These are phyloP conservation scores for Mormyrops attenuatus DNA, from an alignment of 2,797 vertebrate genomes.

Conservation along the genomic window DNA sequence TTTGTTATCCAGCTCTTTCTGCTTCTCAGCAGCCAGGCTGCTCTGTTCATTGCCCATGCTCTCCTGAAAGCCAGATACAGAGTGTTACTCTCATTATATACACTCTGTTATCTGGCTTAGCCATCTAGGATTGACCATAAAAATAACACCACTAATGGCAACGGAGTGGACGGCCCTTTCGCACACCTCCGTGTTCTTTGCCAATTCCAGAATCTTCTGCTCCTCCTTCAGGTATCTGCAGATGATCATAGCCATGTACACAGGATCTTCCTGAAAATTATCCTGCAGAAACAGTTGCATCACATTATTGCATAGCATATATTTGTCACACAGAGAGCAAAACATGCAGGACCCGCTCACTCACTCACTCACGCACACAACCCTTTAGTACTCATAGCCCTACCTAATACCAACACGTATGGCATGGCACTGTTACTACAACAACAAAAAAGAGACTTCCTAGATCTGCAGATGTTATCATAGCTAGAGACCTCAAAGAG, in stretches of 20 bases:
- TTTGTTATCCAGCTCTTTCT: slow-evolving; percentile 66
- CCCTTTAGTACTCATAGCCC: neutral
- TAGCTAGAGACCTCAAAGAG: neutral
- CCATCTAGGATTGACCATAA: neutral
- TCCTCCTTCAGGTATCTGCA: slow-evolving; percentile 69
- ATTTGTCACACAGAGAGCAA: neutral
- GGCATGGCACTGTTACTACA: neutral
- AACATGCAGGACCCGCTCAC: neutral
- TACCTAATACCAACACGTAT: neutral
- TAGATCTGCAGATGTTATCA: neutral
- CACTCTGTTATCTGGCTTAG: neutral
- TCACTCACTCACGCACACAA: neutral
- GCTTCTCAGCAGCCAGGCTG: slow-evolving; percentile 59
- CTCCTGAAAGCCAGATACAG: slow-evolving; percentile 41
- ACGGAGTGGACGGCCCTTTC: neutral
- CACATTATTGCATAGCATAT: neutral
- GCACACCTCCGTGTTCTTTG: slow-evolving; percentile 47
- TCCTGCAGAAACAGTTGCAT: slow-evolving; percentile 50
- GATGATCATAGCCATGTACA: slow-evolving; percentile 79
- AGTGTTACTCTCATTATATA: neutral
- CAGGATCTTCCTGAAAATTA: slow-evolving; percentile 72
- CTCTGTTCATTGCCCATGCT: slow-evolving; percentile 57
- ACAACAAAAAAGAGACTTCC: neutral
- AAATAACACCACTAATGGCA: neutral
- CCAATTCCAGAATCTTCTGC: slow-evolving; percentile 65